Percentiles rank a stretch among this genome's conserved stretches.
Conservation (phyloP, 1,140 invertebrate species). For the Drosophila neocordata region DNA sequence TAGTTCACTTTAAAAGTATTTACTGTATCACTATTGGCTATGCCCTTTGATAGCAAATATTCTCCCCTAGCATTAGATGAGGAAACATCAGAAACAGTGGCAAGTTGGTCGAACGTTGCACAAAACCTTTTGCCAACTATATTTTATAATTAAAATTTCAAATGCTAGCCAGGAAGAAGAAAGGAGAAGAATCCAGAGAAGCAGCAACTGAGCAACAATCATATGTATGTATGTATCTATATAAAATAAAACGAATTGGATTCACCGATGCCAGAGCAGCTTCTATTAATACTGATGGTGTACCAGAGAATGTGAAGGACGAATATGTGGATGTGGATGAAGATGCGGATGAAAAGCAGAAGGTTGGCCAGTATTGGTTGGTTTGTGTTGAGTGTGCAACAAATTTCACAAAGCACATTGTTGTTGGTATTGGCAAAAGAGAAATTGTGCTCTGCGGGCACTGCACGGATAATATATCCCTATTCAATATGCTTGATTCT, state of each 20-base stretch:
- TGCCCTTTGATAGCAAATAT: slow-evolving; percentile 37
- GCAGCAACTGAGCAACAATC: slow-evolving; percentile 40
- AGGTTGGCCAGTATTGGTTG: too few relatives aligned
- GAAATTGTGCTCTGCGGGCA: slow-evolving; percentile 27
- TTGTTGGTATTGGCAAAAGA: background rate
- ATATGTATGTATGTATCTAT: background rate
- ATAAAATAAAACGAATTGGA: slow-evolving; percentile 35
- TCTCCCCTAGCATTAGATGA: slow-evolving; percentile 7
- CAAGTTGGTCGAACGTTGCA: slow-evolving; percentile 35
- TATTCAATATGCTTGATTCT: slow-evolving; percentile 53
- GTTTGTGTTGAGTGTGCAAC: slow-evolving; percentile 25
- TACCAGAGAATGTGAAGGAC: background rate
- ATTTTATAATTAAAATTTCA: slow-evolving; percentile 69
- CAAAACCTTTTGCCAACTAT: slow-evolving; percentile 51
- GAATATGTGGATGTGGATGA: background rate
- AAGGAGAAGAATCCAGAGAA: slow-evolving; percentile 2
- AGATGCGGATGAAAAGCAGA: too few relatives aligned
- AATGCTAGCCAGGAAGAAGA: slow-evolving; percentile 38
- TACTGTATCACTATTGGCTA: slow-evolving; percentile 25
- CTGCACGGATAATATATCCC: slow-evolving; percentile 34
- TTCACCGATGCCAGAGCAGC: slow-evolving; percentile 29
- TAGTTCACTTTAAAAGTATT: background rate
- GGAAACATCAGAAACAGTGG: slow-evolving; percentile 6
- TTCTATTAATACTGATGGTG: slow-evolving; percentile 53
- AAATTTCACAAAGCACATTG: slow-evolving; percentile 20